A percentile compares a stretch with the other conserved stretches of the same genome.
These are phyloP conservation scores for Carposina sasakii DNA, from an alignment of 1,140 invertebrate species.

Conservation along the genomic window DNA sequence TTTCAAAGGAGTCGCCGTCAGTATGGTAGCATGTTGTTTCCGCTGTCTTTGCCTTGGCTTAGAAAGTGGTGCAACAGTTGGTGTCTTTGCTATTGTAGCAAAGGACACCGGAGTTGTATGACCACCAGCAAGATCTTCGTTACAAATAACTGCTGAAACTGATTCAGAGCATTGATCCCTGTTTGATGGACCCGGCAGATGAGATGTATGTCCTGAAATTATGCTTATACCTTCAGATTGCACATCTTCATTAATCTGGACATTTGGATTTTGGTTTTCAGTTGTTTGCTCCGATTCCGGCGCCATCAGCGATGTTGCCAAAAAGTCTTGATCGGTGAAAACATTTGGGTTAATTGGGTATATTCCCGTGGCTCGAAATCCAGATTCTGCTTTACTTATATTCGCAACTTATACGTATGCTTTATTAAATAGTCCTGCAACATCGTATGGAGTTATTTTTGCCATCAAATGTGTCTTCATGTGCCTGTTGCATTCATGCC, in stretches of 20 bases:
- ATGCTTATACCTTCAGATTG: slow-evolving; percentile 12
- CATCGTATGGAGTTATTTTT: too few species aligned
- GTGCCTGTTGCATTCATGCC: too few species aligned
- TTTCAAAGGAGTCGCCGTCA: slow-evolving; percentile 33
- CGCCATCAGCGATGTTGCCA: slow-evolving; percentile 18
- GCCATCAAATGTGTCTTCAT: too few species aligned
- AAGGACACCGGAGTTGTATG: slow-evolving; percentile 24
- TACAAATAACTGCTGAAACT: slow-evolving; percentile 17
- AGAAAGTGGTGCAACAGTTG: too few species aligned
- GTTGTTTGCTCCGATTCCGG: slow-evolving; percentile 17
- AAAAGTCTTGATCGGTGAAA: slow-evolving; percentile 24
- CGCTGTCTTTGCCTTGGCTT: slow-evolving; percentile 23
- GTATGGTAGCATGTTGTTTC: slow-evolving; percentile 32
- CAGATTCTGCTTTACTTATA: too few species aligned
- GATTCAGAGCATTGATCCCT: slow-evolving; percentile 18
- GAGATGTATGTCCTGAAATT: slow-evolving; percentile 22
- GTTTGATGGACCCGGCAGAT: slow-evolving; percentile 18
- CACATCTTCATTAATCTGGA: slow-evolving; percentile 17
- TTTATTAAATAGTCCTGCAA: too few species aligned
- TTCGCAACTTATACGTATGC: too few species aligned
- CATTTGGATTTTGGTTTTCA: slow-evolving; percentile 20
- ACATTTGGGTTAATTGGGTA: slow-evolving; percentile 20
- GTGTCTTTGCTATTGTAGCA: slow-evolving; percentile 21
- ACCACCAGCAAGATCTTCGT: slow-evolving; percentile 21
- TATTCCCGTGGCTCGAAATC: slow-evolving; percentile 21